phyloP scores from a whole-genome alignment of 2,797 vertebrate species.

The Sarcophilus harrisii region DNA sequence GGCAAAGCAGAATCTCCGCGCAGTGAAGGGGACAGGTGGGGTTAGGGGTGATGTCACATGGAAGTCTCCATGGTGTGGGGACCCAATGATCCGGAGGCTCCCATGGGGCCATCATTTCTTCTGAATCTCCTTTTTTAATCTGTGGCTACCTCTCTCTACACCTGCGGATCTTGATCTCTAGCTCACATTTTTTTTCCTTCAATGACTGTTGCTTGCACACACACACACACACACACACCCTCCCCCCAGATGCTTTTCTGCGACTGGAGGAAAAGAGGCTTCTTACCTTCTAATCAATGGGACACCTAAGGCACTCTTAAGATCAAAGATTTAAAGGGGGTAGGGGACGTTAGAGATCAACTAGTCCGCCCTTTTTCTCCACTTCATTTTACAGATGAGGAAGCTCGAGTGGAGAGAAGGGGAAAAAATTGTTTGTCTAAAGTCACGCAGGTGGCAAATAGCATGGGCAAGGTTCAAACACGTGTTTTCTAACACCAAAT shows the following conservation, averaged over 20 bases:
- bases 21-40: neutral
- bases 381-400: neutral
- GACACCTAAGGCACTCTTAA: neutral
- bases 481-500: fast-evolving
- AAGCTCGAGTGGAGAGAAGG: neutral
- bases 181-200: neutral
- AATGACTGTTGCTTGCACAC: neutral
- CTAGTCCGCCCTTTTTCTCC: neutral
- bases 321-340: neutral
- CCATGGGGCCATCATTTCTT: too few relatives aligned
- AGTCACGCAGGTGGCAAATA: too few relatives aligned
- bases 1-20: conserved; percentile 18
- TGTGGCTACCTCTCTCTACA: neutral
- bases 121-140: neutral
- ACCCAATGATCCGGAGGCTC: neutral
- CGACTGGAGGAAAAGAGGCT: neutral
- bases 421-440: neutral
- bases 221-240: too few relatives aligned
- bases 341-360: neutral
- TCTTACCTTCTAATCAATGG: neutral
- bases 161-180: neutral
- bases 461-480: neutral
- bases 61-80: neutral
- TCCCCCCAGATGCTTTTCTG: neutral
- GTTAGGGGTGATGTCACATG: neutral